Percentiles rank a stretch among this genome's conserved stretches.
These are phyloP conservation scores for Hipposideros larvatus DNA, from an alignment of 2,797 vertebrate genomes.

Conservation along the genomic window DNA sequence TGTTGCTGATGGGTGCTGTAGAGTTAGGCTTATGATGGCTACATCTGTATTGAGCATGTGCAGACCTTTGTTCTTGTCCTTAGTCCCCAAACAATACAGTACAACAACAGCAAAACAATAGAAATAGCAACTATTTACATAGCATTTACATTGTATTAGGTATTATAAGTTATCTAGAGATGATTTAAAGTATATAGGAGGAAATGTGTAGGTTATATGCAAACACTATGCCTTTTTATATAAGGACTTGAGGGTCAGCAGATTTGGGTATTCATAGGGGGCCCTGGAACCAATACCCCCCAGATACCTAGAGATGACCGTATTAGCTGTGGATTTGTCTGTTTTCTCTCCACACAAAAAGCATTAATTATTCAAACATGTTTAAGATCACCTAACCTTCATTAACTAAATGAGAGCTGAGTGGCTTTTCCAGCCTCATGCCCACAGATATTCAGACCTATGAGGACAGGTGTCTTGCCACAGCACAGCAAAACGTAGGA, in stretches of 20 bases:
- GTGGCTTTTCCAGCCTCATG: too few species aligned
- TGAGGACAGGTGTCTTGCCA: background rate
- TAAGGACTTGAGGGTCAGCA: background rate
- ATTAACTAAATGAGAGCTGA: background rate
- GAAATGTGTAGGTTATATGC: background rate
- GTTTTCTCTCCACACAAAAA: constrained; percentile 38
- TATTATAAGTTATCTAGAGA: background rate
- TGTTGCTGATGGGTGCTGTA: background rate
- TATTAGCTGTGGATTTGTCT: background rate
- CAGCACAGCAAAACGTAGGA: background rate
- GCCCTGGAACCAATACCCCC: background rate
- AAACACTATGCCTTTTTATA: background rate
- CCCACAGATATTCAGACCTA: background rate
- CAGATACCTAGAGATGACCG: background rate
- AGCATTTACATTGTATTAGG: background rate
- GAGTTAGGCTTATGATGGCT: background rate
- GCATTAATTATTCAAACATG: background rate
- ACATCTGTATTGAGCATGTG: background rate
- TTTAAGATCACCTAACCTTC: background rate
- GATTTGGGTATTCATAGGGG: background rate
- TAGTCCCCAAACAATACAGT: background rate
- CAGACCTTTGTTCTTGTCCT: background rate
- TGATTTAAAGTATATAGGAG: background rate
- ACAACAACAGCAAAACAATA: too few species aligned
- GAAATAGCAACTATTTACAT: background rate